These are phyloP conservation scores for Prunella fulvescens DNA, from an alignment of 2,113 vertebrate species.

Conservation along the genomic window DNA sequence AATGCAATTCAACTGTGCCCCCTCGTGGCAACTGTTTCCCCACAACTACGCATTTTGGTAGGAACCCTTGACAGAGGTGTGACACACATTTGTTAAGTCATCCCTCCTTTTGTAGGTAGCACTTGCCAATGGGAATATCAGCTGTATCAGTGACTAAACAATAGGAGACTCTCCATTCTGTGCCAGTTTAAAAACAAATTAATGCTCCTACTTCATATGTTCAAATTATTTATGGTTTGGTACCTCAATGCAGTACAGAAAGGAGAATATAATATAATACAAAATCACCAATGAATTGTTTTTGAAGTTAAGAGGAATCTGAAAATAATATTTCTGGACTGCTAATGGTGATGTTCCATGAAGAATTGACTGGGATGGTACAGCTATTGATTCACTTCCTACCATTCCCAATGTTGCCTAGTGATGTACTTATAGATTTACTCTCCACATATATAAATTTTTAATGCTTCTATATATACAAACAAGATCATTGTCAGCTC, in stretches of 20 bases:
- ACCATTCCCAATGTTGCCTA: neutral
- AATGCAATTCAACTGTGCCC: conserved; percentile 62
- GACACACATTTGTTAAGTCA: neutral
- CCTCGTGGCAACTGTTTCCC: conserved; percentile 41
- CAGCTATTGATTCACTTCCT: neutral
- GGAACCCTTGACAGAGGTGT: neutral
- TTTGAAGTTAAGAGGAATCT: neutral
- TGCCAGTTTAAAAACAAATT: neutral
- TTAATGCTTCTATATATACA: neutral
- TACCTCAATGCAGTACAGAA: neutral
- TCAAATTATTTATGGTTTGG: neutral
- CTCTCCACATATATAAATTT: neutral
- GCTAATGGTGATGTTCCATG: neutral
- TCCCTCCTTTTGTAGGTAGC: neutral
- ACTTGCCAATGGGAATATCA: neutral
- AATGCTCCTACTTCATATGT: neutral
- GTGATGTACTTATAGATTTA: neutral
- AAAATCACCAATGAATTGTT: neutral
- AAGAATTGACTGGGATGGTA: neutral
- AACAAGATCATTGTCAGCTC: neutral
- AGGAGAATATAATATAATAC: neutral
- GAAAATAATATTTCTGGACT: neutral
- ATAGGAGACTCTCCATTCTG: neutral
- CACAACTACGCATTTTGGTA: neutral
- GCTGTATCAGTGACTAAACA: neutral